Evolutionary conservation across 1,140 invertebrate genomes (phyloP).

Genomic region (Trinorchestia longiramus): DNA sequence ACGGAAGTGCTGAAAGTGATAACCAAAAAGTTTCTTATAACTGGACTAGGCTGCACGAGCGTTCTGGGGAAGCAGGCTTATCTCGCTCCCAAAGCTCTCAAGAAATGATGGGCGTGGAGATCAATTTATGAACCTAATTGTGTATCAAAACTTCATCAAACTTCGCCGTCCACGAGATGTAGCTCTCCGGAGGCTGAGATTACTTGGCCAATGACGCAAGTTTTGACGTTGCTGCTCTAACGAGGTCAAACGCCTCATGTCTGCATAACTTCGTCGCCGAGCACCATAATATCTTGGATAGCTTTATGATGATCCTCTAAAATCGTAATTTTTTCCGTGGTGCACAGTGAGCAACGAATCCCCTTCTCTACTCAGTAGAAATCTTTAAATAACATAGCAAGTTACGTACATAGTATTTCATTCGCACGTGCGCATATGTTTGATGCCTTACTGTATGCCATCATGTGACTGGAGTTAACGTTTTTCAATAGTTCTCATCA

Average conservation of each 20-base stretch:
- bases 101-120: not conserved
- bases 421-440: not conserved
- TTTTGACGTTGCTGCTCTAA: not conserved
- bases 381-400: not conserved
- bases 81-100: not conserved
- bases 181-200: not conserved
- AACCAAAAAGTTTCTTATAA: not conserved
- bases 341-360: not conserved
- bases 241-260: too few relatives aligned
- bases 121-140: not conserved
- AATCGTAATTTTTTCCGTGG: not conserved
- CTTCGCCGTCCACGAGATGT: not conserved
- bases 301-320: not conserved
- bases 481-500: not conserved
- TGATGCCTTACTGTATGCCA: too few relatives aligned
- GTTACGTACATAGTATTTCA: not conserved
- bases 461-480: too few relatives aligned
- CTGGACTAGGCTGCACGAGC: not conserved
- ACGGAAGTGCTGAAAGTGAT: not conserved
- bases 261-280: not conserved
- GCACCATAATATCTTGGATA: not conserved
- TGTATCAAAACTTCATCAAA: not conserved
- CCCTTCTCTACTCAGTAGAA: not conserved
- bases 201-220: not conserved
- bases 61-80: not conserved